Evolutionary conservation across 2,797 vertebrate species (phyloP).

Genomic region (Chelmon rostratus): DNA sequence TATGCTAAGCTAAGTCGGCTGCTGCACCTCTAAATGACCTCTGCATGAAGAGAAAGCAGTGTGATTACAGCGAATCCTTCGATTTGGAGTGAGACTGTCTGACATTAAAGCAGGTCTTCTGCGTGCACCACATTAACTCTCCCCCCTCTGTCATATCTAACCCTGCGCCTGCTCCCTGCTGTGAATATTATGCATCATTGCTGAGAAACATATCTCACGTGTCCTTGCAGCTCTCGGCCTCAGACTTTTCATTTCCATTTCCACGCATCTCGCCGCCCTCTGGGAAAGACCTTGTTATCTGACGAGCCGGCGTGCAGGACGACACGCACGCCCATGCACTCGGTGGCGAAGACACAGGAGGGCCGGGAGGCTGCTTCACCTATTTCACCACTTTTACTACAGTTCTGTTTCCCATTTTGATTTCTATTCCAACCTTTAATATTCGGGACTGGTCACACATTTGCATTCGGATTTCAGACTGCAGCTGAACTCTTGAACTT

Average conservation of each 20-base stretch:
- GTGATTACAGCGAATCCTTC: neutral
- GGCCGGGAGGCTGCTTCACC: constrained; percentile 3
- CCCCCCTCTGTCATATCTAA: constrained; percentile 1
- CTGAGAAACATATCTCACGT: constrained; percentile 40
- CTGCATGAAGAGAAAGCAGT: neutral
- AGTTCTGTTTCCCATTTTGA: neutral
- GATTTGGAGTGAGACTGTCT: neutral
- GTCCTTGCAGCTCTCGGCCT: constrained; percentile 51
- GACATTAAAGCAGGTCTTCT: neutral
- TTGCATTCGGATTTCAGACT: constrained; percentile 16
- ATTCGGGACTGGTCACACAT: neutral
- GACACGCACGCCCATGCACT: neutral
- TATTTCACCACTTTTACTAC: constrained; percentile 2
- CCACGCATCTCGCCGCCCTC: constrained; percentile 27
- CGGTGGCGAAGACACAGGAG: neutral
- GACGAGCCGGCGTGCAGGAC: constrained; percentile 23
- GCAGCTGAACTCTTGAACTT: constrained; percentile 24
- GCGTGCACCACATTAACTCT: constrained; percentile 4
- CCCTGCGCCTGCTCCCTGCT: neutral
- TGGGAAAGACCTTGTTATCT: constrained; percentile 59
- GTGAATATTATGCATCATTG: constrained; percentile 41
- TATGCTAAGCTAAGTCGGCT: no score
- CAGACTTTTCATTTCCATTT: constrained; percentile 62
- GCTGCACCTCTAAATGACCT: no score
- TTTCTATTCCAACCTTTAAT: neutral